These are phyloP conservation scores for Erinaceus europaeus DNA, from an alignment of 2,113 vertebrate genomes.

Conservation along the genomic window DNA sequence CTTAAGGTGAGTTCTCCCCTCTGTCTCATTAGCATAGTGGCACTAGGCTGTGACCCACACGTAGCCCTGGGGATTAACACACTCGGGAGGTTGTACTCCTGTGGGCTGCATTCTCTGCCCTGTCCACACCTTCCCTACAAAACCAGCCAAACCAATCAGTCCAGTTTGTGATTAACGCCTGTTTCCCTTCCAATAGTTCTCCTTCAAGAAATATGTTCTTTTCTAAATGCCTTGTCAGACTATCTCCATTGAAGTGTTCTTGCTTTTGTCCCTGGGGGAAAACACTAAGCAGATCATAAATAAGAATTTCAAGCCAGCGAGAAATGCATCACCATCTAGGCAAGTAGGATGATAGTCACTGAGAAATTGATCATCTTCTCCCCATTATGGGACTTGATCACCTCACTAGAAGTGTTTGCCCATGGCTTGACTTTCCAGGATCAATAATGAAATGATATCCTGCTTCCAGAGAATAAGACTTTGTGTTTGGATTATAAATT, in stretches of 20 bases:
- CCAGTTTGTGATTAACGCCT: not conserved
- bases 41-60: no score
- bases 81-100: not conserved
- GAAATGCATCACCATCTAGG: no score
- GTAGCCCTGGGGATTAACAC: no score
- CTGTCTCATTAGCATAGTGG: no score
- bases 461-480: not conserved
- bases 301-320: not conserved
- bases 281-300: not conserved
- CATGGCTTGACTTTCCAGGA: not conserved
- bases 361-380: not conserved
- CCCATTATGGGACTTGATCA: not conserved
- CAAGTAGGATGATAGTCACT: no score
- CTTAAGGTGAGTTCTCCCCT: no score
- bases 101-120: rapidly evolving
- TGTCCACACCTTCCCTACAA: not conserved
- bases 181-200: not conserved
- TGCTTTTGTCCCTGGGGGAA: not conserved
- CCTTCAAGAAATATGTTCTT: not conserved
- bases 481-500: no score
- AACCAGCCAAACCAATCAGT: not conserved
- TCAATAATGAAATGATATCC: not conserved
- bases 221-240: not conserved
- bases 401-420: not conserved
- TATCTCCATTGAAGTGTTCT: not conserved